Percentiles rank a stretch among this genome's conserved stretches.
Evolutionary conservation across 2,113 vertebrate genomes (phyloP).

Genomic region (Numida meleagris): DNA sequence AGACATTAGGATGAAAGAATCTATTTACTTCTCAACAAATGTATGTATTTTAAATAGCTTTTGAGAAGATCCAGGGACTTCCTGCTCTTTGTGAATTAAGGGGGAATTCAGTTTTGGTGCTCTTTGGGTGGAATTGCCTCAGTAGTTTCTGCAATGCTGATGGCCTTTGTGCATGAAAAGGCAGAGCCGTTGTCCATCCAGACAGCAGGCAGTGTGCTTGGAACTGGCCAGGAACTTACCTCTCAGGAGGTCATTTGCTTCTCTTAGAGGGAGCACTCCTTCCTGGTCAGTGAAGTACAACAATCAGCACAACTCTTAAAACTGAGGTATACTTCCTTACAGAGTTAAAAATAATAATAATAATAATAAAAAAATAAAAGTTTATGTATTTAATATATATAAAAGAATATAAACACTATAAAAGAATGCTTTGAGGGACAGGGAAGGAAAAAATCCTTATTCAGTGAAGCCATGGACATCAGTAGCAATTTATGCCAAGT

Average conservation of each 20-base stretch:
- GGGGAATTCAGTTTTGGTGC: background rate
- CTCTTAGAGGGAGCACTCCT: background rate
- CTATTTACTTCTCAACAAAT: background rate
- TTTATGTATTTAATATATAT: no score
- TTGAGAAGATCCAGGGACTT: background rate
- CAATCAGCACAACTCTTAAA: background rate
- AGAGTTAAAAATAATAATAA: slow-evolving; percentile 5
- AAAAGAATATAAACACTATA: background rate
- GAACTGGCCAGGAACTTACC: background rate
- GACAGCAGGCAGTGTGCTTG: background rate
- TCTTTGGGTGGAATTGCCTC: background rate
- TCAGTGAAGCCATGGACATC: background rate
- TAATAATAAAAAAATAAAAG: no score
- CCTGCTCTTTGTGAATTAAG: background rate
- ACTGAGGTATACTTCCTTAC: background rate
- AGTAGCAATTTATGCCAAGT: background rate
- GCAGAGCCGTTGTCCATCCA: background rate
- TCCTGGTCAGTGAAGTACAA: background rate
- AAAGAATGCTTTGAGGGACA: background rate
- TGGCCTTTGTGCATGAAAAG: background rate
- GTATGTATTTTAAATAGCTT: background rate
- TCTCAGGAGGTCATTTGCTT: background rate
- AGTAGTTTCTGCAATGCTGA: background rate
- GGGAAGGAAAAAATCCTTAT: background rate
- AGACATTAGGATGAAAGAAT: background rate